Conservation (phyloP, 1,140 invertebrate species). For the Bombus terrestris region DNA sequence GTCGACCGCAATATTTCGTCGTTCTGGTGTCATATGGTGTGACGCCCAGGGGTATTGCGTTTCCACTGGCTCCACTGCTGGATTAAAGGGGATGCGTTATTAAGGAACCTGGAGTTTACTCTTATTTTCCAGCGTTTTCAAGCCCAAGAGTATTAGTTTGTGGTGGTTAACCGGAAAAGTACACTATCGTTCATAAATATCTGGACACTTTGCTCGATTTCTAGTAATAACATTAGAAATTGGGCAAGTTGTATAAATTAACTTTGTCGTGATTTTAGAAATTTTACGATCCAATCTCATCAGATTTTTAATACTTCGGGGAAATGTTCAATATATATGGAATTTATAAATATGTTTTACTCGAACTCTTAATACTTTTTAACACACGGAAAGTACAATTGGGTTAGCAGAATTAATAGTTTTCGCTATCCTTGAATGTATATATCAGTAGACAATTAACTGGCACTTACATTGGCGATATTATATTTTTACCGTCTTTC, state of each 20-base stretch:
- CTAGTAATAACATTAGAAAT: background rate
- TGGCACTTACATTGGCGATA: too few relatives aligned
- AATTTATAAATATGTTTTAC: background rate
- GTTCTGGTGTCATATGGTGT: slow-evolving; percentile 73
- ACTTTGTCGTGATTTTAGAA: background rate
- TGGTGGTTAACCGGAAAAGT: background rate
- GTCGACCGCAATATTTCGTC: slow-evolving; percentile 74
- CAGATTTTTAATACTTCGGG: too few relatives aligned
- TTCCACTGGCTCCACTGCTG: slow-evolving; percentile 54
- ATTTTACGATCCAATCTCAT: background rate
- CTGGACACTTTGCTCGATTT: background rate
- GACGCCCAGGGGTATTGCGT: slow-evolving; percentile 72
- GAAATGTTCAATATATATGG: too few relatives aligned
- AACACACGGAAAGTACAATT: too few relatives aligned
- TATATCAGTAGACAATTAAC: too few relatives aligned
- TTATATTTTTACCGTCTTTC: too few relatives aligned
- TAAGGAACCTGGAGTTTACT: slow-evolving; percentile 25
- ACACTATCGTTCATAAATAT: background rate
- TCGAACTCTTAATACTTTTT: too few relatives aligned
- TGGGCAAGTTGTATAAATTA: background rate
- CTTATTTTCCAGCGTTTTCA: background rate
- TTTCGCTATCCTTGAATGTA: too few relatives aligned
- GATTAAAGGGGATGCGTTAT: slow-evolving; percentile 71
- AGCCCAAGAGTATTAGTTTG: background rate
- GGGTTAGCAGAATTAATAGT: too few relatives aligned